Base-by-base conservation (phyloP, 2,113 vertebrate genomes). In the Orthochromis malagaraziensis region DNA sequence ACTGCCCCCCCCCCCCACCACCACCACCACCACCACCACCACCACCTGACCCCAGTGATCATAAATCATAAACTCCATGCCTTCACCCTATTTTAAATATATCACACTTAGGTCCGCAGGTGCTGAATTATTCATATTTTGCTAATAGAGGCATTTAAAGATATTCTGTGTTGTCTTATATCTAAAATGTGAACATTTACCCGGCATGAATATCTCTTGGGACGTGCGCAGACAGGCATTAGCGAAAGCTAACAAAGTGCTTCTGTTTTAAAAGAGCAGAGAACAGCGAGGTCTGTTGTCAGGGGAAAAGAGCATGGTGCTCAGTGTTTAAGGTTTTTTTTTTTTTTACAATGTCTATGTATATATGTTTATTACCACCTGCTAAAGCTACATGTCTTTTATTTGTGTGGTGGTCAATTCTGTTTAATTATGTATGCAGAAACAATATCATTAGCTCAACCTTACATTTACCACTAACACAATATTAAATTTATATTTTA, bases 41-140 rank as follows among this genome's bases (percentile, higher is more conserved):
- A 19, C 60, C 60, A 38, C 60, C 38, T 60, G 51, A 81, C 88
- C 89, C 86, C 49, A 42, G 51, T 60, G 26, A 84, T 90, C 95
- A 88, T 95, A 91, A 92, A 92, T 94, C 89, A 91, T 84, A 81
- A 94, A 88, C 57, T 49, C 47, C 12, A 51, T 73, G n/a, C 84
- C 51, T 82, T 85, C 45, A 93, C 88, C 92, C 75, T 79, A 89
- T 93, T 92, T 87, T 86, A 84, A 89, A 89, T 92, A 93, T 68
- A 87, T 38, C 75, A 40, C 45, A 63, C 60, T 84, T 81, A 33
- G 79, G 83, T 88, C 82, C 47, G 49, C 54, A 40, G 63, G 68
- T 70, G 35, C 19, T 93, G 87, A 94, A 93, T 95, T 87, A 95
- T 95, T 94, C 87, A 93, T 92, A 81, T 45, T 89, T 87, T 40